These are phyloP conservation scores for Calliphora vomitoria DNA, from an alignment of 2,888 invertebrate genomes.

Conservation along the genomic window DNA sequence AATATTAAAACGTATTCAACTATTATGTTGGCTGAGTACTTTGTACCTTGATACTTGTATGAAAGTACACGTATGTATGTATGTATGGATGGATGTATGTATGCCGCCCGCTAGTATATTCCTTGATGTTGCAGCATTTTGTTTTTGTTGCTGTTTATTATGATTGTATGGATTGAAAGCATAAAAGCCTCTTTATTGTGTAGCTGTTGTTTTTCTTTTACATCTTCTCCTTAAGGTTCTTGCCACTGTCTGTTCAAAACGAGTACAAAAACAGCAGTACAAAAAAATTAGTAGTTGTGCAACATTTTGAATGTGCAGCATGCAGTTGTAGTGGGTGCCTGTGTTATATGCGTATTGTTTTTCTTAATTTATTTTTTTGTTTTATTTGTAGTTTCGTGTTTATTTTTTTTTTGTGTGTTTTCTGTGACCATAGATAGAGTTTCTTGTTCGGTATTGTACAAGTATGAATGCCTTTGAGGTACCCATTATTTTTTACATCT, in stretches of 20 bases:
- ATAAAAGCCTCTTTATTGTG: constrained; percentile 56
- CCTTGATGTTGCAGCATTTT: constrained; percentile 49
- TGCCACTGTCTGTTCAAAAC: constrained; percentile 51
- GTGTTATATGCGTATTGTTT: constrained; percentile 35
- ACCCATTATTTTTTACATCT: constrained; percentile 56
- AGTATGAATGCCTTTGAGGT: constrained; percentile 59
- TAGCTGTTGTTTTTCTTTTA: constrained; percentile 53
- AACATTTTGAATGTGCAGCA: constrained; percentile 64
- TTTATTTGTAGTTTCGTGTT: constrained; percentile 13
- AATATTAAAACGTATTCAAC: constrained; percentile 34
- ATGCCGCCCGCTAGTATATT: constrained; percentile 25
- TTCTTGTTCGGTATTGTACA: constrained; percentile 46
- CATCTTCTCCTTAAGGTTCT: constrained; percentile 51
- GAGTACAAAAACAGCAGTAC: background rate
- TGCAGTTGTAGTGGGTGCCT: constrained; percentile 70
- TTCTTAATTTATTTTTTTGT: constrained; percentile 27
- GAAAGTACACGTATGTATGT: background rate
- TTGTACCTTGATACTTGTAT: constrained; percentile 58
- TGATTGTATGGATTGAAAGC: constrained; percentile 45
- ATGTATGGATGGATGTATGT: background rate
- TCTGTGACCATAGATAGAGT: constrained; percentile 56
- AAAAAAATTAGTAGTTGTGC: constrained; percentile 43
- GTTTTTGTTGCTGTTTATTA: constrained; percentile 19
- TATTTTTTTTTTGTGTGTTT: background rate
- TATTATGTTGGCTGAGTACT: constrained; percentile 55